Evolutionary conservation across 1,140 invertebrate species (phyloP).

Genomic region (Steinernema khuongi): DNA sequence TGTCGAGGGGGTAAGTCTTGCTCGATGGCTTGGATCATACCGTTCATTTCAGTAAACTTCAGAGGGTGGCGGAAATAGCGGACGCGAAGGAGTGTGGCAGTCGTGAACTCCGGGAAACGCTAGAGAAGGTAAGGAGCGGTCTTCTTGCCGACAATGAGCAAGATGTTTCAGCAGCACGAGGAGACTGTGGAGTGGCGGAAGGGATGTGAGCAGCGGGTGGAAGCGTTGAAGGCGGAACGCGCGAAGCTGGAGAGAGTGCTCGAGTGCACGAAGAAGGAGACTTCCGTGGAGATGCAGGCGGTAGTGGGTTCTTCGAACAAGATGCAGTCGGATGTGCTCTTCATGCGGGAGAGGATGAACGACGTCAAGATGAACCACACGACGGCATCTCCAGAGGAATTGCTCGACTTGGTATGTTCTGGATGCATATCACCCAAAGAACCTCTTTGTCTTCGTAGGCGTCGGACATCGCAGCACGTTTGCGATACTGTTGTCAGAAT

Average conservation of each 20-base stretch:
- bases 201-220: background rate
- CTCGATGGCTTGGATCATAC: background rate
- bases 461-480: background rate
- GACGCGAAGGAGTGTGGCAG: background rate
- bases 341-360: background rate
- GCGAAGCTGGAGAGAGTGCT: background rate
- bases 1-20: background rate
- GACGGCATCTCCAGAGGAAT: background rate
- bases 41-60: background rate
- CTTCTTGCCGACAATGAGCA: background rate
- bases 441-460: background rate
- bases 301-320: background rate
- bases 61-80: background rate
- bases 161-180: background rate
- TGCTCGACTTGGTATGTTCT: background rate
- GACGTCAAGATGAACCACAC: background rate
- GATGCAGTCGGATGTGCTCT: background rate
- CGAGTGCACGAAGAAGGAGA: background rate
- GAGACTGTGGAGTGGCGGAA: background rate
- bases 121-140: too few species aligned
- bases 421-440: background rate
- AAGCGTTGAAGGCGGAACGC: background rate
- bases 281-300: background rate
- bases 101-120: background rate
- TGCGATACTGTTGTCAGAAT: background rate